Evolutionary conservation across 2,888 invertebrate species (phyloP), one percentile per base, ranked within the genome.

Genomic region (Xanthia icteritia): DNA sequence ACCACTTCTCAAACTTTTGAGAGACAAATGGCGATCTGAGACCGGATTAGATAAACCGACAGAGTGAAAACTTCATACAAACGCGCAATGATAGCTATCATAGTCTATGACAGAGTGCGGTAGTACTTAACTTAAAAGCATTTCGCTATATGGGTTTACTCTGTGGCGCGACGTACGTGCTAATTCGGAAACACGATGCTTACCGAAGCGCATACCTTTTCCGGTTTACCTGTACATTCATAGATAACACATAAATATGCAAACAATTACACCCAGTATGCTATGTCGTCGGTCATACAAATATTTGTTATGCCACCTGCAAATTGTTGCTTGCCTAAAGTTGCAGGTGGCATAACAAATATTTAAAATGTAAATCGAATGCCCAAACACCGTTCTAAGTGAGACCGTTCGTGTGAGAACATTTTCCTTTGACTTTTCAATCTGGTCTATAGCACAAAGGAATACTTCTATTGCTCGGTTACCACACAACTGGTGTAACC

Each of bases 331-430:
- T n/a, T n/a, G n/a, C n/a, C n/a, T n/a, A n/a, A n/a, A n/a, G n/a
- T n/a, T n/a, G n/a, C n/a, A n/a, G n/a, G n/a, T n/a, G n/a, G n/a
- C n/a, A n/a, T n/a, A n/a, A n/a, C n/a, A n/a, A n/a, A n/a, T n/a
- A n/a, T n/a, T n/a, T n/a, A n/a, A n/a, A n/a, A n/a, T n/a, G n/a
- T 13, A 45, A 11, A 61, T 11, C 9, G 1, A 31, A 45, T 5
- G 11, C 17, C 17, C 31, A 74, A 74, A 61, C 42, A 42, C 56
- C n/a, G 5, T 61, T 39, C 23, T 13, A 36, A 71, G 58, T 73
- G 36, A n/a, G 5, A 36, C n/a, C 31, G 23, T 5, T 58, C 20
- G 60, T 51, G 27, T 31, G 51, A 61, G 27, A 27, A n/a, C 13
- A 0, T 6, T n/a, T 36, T 27, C 36, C 39, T 58, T 45, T 48